Conservation (phyloP, 2,797 vertebrate species). For the Syndactyla subalaris region DNA sequence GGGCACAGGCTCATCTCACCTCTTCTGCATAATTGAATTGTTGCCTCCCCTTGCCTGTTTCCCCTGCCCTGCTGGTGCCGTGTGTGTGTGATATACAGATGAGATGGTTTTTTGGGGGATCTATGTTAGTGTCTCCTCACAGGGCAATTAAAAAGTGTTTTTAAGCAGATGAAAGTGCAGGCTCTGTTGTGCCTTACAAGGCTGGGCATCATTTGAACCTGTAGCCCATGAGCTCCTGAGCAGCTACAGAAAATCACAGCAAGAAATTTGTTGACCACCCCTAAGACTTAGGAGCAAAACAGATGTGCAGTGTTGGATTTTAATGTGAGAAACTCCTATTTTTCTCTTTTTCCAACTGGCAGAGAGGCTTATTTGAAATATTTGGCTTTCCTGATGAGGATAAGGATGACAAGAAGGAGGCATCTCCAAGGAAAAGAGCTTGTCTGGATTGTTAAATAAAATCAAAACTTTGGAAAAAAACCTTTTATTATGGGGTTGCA, state of each 20-base stretch:
- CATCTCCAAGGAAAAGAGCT: conserved; percentile 89
- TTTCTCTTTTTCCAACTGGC: neutral
- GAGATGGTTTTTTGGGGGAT: neutral
- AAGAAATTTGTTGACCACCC: neutral
- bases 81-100: no score
- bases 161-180: neutral
- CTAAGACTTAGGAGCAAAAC: neutral
- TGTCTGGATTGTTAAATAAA: conserved; percentile 87
- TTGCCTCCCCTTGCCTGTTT: no score
- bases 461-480: conserved; percentile 22
- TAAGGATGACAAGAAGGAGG: conserved; percentile 88
- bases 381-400: conserved; percentile 94
- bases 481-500: conserved; percentile 65
- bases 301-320: neutral
- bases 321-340: neutral
- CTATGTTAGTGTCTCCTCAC: neutral
- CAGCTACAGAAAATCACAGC: neutral
- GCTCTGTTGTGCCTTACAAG: neutral
- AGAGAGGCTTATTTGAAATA: conserved; percentile 91
- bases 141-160: neutral
- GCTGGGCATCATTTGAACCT: neutral
- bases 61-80: no score
- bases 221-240: neutral
- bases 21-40: neutral
- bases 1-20: neutral